Base-by-base conservation (phyloP, 2,888 invertebrate genomes). In the Ariolimax columbianus region DNA sequence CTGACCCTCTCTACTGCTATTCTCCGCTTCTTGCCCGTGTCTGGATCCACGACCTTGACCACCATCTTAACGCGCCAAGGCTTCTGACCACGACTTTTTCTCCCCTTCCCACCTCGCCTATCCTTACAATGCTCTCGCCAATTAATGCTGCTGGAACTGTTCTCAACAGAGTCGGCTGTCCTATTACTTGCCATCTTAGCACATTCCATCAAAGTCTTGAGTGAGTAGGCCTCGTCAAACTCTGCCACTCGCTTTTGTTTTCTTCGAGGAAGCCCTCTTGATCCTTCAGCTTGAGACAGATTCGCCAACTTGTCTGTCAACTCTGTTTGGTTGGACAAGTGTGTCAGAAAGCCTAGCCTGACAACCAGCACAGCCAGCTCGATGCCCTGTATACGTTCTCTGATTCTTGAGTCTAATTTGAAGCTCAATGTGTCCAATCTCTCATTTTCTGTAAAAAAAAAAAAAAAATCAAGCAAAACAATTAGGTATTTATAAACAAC, bases 341-440 rank as follows among this genome's bases (percentile, higher is more conserved):
- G 3, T 23, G 6, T 36, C 38, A 14, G 19, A 23, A 11, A 70
- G 9, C 70, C 38, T 1, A 70, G 70, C 14, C 23, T 11, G 0
- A 70, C 38, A 23, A 70, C 38, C 19, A 70, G 38, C 19, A 70
- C 4, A 19, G 75, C 75, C 4, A 4, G 14, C 19, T 75, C 43
- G 14, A 75, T 75, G 30, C 30, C 36, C 4, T 75, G 47, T 14
- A 75, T 30, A 7, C 47, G 26, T 17, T 23, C 47, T n/a, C 75
- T 19, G 17, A 47, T 3, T 30, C n/a, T 47, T 11, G 75, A 75
- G 30, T 75, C 47, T 3, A 75, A 47, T 30, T 75, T 75, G 75
- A 75, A 75, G 47, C 23, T 75, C 47, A 75, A 4, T 26, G 75
- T 75, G 47, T 75, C 75, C n/a, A n/a, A 4, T 26, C 19, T 43